phyloP scores from a whole-genome alignment of 2,888 invertebrate genomes.

The Eupithecia centaureata region DNA sequence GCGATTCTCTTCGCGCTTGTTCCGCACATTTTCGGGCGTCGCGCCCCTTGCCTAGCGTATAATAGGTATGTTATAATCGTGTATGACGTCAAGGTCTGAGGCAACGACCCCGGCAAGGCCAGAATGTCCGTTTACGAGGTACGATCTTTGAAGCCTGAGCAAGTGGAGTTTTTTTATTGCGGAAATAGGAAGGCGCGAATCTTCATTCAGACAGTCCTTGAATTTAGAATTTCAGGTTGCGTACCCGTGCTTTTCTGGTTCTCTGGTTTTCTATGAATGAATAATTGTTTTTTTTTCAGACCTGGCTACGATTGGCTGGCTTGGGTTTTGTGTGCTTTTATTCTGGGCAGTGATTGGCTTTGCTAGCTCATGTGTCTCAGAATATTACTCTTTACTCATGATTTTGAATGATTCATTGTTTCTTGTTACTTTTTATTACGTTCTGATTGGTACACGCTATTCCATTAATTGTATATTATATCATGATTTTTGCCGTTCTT shows the following conservation, averaged over 20 bases:
- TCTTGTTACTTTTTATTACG: not conserved
- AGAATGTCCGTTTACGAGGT: conserved; percentile 56
- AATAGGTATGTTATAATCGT: conserved; percentile 43
- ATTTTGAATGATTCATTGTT: conserved; percentile 4
- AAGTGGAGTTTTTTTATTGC: conserved; percentile 40
- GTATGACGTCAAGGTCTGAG: conserved; percentile 66
- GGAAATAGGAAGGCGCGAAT: conserved; percentile 45
- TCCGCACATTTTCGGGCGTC: conserved; percentile 34
- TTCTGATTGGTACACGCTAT: conserved; percentile 1
- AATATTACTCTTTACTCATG: not conserved
- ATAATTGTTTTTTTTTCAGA: not conserved
- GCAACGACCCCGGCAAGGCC: conserved; percentile 72
- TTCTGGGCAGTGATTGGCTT: not conserved
- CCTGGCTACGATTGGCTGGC: conserved; percentile 3
- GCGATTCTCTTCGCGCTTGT: conserved; percentile 31
- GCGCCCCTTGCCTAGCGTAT: conserved; percentile 49
- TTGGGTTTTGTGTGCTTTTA: not conserved
- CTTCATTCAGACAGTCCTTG: conserved; percentile 40
- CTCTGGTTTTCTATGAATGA: not conserved
- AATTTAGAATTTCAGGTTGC: conserved; percentile 40
- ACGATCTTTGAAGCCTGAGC: conserved; percentile 37
- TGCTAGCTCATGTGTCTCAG: not conserved
- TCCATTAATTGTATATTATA: not conserved
- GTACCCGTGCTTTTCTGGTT: not conserved
- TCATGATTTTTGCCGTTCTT: not conserved